Base-by-base conservation (phyloP, 2,888 invertebrate species). In the Pandemis heparana region DNA sequence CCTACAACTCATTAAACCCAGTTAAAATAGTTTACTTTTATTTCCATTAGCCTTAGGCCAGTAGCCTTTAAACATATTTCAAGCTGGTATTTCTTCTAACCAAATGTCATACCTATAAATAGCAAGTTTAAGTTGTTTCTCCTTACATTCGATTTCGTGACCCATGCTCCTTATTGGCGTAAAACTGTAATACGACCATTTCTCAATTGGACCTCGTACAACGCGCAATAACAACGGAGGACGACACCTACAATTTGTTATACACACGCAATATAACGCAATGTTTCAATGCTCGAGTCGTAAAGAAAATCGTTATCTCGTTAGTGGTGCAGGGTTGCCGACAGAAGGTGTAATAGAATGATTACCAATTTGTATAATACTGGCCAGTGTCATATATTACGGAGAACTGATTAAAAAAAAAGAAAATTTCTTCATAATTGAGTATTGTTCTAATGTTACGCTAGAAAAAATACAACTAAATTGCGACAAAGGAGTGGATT, bases 171-270 rank as follows among this genome's bases (percentile, higher is more conserved):
- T 10, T 41, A 14, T 23, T 9, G 46, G 18, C 46, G 8, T 51
- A 65, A 65, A 65, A 7, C 4, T 38, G 38, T 65, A 64, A 51
- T 38, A 16, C 41, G n/a, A 67, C n/a, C 32, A 7, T 74, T 56
- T 59, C 64, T 60, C 51, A 74, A 64, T 69, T 48, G 67, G 9
- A 16, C 38, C 39, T 65, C 61, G 5, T 73, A 69, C 69, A 74
- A 64, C 16, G 64, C 70, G 74, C 60, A 65, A 64, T 74, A 74
- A 73, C 59, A 56, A 53, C 9, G n/a, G 69, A 53, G 60, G 65
- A 70, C 51, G 23, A 65, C 51, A 65, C 65, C 60, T 60, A 14
- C 68, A 41, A 65, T 61, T 53, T 59, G 41, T 53, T 43, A 16
- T 69, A 59, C 68, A 51, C 68, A 51, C 64, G 69, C 68, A 69